Evolutionary conservation across 2,113 vertebrate genomes (phyloP).

Genomic region (Edolisoma coerulescens): DNA sequence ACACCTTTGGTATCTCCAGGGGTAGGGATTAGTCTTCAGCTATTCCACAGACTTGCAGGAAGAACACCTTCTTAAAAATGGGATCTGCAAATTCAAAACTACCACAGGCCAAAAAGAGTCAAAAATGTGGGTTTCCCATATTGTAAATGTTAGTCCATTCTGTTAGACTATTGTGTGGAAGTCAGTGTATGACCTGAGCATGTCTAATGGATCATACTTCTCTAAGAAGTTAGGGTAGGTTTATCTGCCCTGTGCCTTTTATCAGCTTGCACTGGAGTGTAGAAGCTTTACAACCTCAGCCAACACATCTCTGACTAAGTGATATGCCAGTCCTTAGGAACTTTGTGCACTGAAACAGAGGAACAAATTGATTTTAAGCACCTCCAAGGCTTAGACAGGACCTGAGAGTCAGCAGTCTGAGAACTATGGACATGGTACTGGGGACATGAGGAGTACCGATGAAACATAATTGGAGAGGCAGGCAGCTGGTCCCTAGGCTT

Average conservation of each 20-base stretch:
- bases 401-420: background rate
- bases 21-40: background rate
- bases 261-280: background rate
- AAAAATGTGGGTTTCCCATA: background rate
- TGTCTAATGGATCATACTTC: background rate
- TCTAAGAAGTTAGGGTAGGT: background rate
- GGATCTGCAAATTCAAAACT: background rate
- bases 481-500: background rate
- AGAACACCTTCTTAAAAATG: background rate
- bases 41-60: background rate
- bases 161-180: background rate
- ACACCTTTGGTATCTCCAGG: background rate
- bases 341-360: background rate
- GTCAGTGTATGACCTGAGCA: background rate
- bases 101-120: background rate
- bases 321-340: background rate
- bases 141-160: background rate
- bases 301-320: background rate
- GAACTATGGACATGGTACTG: background rate
- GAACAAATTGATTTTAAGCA: conserved; percentile 32
- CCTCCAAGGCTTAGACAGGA: background rate
- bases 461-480: background rate
- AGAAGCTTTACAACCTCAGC: background rate
- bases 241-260: background rate
- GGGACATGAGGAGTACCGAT: background rate